These are phyloP conservation scores for Corynorhinus townsendii DNA, from an alignment of 2,113 vertebrate genomes.

Conservation along the genomic window DNA sequence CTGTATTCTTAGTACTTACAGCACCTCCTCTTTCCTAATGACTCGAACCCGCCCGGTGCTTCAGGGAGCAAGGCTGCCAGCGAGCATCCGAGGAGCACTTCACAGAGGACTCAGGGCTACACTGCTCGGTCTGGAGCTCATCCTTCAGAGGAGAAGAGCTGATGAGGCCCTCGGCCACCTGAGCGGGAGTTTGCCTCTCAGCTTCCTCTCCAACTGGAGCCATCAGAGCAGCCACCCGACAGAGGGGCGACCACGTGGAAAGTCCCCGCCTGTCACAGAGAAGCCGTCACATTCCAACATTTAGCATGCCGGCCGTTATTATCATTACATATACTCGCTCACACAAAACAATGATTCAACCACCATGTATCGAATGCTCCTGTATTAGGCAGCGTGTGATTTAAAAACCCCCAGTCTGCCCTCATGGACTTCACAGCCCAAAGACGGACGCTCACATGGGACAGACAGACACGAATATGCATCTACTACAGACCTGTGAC, in stretches of 20 bases:
- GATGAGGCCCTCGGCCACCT: not conserved
- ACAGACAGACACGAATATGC: not conserved
- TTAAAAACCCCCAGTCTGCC: fast-evolving
- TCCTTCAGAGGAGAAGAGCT: not conserved
- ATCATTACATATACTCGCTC: not conserved
- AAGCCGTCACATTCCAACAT: not conserved
- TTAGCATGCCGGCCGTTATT: not conserved
- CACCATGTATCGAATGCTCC: not conserved
- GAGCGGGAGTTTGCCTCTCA: not conserved
- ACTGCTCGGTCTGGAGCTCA: fast-evolving
- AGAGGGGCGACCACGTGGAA: not conserved
- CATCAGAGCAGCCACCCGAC: not conserved
- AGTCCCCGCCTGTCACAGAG: not conserved
- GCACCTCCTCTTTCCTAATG: not conserved
- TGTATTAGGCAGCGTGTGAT: not conserved
- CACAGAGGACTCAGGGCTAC: not conserved
- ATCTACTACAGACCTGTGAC: not conserved
- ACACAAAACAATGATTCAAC: not conserved
- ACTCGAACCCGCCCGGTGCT: not conserved
- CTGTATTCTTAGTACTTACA: not conserved
- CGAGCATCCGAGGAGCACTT: not conserved
- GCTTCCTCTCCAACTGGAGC: not conserved
- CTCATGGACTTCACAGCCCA: not conserved
- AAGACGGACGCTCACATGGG: not conserved
- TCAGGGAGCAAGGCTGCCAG: not conserved